These are phyloP conservation scores for Philaethria dido DNA, from an alignment of 2,888 invertebrate species.

Conservation along the genomic window DNA sequence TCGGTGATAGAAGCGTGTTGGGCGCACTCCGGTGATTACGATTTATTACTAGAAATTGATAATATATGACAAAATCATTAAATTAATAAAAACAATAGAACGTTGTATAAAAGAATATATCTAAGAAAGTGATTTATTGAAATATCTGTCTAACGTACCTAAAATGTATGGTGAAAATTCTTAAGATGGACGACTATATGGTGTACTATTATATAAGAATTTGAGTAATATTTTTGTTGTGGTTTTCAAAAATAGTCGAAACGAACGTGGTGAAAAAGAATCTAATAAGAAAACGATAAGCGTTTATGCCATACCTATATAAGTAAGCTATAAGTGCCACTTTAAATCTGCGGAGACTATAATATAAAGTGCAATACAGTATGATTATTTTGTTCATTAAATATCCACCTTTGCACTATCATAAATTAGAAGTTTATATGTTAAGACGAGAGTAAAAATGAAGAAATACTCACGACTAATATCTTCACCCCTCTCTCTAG, in stretches of 20 bases:
- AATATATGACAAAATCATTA: background rate
- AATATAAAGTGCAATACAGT: background rate
- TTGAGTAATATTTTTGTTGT: too few relatives aligned
- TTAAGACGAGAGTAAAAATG: background rate
- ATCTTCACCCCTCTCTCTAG: constrained; percentile 89
- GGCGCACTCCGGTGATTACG: constrained; percentile 90
- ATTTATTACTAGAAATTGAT: constrained; percentile 86
- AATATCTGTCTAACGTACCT: too few relatives aligned
- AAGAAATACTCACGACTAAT: constrained; percentile 87
- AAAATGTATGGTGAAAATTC: too few relatives aligned
- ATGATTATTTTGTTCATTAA: background rate
- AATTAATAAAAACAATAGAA: background rate
- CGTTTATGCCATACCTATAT: background rate
- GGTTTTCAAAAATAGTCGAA: too few relatives aligned
- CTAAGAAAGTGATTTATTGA: too few relatives aligned
- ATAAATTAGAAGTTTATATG: too few relatives aligned
- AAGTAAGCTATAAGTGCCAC: background rate
- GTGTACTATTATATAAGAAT: too few relatives aligned
- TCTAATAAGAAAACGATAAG: background rate
- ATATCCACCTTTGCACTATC: background rate
- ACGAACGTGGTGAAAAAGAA: background rate
- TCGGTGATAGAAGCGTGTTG: constrained; percentile 86
- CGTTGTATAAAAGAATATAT: too few relatives aligned
- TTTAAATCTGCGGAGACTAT: background rate
- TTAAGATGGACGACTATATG: too few relatives aligned